Conservation (phyloP, 2,888 invertebrate genomes). For the Troides helena region DNA sequence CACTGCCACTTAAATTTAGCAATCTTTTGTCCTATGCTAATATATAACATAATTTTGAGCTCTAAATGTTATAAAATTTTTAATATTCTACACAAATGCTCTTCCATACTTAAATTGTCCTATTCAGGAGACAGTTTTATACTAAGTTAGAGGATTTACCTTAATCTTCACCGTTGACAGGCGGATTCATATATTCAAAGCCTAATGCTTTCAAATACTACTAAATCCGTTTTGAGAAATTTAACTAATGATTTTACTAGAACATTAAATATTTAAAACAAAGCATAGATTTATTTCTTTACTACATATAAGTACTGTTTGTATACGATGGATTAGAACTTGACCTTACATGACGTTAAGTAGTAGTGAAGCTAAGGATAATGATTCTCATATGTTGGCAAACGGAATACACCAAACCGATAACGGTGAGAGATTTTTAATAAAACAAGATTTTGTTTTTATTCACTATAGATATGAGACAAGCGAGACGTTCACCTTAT, state of each 20-base stretch:
- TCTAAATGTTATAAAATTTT: no score
- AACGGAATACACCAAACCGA: no score
- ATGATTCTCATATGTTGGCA: neutral
- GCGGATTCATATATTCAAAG: neutral
- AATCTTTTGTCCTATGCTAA: no score
- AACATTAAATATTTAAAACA: neutral
- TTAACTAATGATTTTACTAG: neutral
- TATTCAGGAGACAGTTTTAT: neutral
- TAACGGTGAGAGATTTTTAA: no score
- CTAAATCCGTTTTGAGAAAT: neutral
- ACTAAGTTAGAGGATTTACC: slow-evolving; percentile 1
- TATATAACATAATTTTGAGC: no score
- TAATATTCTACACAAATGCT: neutral
- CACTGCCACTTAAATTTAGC: no score
- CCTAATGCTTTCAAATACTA: neutral
- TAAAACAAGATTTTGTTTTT: no score
- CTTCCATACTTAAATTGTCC: neutral
- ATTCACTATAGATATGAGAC: no score
- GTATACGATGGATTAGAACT: neutral
- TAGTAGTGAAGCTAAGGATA: neutral
- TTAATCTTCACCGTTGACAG: neutral
- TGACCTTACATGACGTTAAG: neutral
- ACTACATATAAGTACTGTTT: neutral
- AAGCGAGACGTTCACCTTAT: no score
- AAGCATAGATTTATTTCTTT: no score